These are phyloP conservation scores for Ctenoplectra terminalis DNA, from an alignment of 1,140 invertebrate genomes.

Conservation along the genomic window DNA sequence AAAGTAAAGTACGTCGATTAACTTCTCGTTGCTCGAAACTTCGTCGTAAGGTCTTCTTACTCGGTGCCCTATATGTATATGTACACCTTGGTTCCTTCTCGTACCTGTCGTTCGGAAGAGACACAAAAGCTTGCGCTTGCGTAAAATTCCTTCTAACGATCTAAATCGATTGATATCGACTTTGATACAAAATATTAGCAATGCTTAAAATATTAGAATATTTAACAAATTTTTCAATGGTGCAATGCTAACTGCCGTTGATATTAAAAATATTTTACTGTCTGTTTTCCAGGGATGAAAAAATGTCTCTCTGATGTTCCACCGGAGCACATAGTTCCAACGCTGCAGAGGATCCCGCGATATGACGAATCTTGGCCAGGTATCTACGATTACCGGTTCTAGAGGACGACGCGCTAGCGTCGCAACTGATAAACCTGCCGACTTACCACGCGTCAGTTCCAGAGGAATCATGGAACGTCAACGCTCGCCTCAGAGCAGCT, in stretches of 20 bases:
- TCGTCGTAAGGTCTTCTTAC: background rate
- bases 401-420: constrained; percentile 77
- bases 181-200: no score
- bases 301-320: constrained; percentile 83
- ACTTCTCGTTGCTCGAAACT: background rate
- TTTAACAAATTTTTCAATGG: no score
- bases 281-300: constrained; percentile 63
- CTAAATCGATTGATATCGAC: no score
- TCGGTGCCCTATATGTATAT: no score
- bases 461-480: constrained; percentile 74
- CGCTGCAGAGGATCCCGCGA: constrained; percentile 86
- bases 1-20: background rate
- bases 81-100: background rate
- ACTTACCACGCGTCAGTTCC: constrained; percentile 68
- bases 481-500: constrained; percentile 81
- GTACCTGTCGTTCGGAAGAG: background rate
- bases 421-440: constrained; percentile 75
- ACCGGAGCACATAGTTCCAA: constrained; percentile 87
- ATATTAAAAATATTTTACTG: no score
- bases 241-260: no score
- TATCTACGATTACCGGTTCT: constrained; percentile 66
- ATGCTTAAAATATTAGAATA: no score
- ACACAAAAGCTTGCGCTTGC: no score
- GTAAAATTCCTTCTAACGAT: no score
- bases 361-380: constrained; percentile 84